Evolutionary conservation across 2,888 invertebrate species (phyloP).

Genomic region (Drosophila paramelanica): DNA sequence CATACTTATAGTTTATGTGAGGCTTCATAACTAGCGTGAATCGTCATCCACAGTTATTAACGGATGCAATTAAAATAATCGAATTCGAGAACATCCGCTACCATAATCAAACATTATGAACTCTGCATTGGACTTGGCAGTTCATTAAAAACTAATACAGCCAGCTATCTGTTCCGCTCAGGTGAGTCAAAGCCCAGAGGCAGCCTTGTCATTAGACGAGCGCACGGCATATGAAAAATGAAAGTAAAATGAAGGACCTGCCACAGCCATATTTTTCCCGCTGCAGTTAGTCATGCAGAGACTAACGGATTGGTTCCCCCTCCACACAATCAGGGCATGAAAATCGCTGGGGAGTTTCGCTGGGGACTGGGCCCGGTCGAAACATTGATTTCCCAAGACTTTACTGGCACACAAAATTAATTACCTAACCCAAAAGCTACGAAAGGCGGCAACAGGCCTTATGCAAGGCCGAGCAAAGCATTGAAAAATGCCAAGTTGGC

Average conservation of each 20-base stretch:
- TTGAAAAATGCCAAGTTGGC: conserved; percentile 63
- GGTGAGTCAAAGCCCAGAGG: conserved; percentile 49
- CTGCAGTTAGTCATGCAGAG: conserved; percentile 34
- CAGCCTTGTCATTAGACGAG: conserved; percentile 60
- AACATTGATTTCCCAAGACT: conserved; percentile 81
- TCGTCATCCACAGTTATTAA: not conserved
- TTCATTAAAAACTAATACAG: conserved; percentile 64
- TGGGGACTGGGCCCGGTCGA: conserved; percentile 24
- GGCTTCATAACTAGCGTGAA: too few species aligned
- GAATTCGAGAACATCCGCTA: not conserved
- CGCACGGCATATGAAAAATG: conserved; percentile 71
- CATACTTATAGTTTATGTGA: too few species aligned
- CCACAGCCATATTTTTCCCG: conserved; percentile 10
- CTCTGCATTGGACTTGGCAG: conserved; percentile 14
- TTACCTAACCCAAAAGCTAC: conserved; percentile 77
- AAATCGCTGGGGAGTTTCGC: conserved; percentile 59
- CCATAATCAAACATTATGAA: not conserved
- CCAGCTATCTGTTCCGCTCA: conserved; percentile 23
- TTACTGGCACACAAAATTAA: conserved; percentile 74
- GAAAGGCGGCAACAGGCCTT: conserved; percentile 46
- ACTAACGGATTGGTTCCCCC: conserved; percentile 30
- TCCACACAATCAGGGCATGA: conserved; percentile 63
- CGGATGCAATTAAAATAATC: conserved; percentile 11
- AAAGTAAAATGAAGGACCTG: conserved; percentile 47
- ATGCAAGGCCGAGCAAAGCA: conserved; percentile 45